Evolutionary conservation across 2,113 vertebrate genomes (phyloP).

Genomic region (Poeciliopsis prolifica): DNA sequence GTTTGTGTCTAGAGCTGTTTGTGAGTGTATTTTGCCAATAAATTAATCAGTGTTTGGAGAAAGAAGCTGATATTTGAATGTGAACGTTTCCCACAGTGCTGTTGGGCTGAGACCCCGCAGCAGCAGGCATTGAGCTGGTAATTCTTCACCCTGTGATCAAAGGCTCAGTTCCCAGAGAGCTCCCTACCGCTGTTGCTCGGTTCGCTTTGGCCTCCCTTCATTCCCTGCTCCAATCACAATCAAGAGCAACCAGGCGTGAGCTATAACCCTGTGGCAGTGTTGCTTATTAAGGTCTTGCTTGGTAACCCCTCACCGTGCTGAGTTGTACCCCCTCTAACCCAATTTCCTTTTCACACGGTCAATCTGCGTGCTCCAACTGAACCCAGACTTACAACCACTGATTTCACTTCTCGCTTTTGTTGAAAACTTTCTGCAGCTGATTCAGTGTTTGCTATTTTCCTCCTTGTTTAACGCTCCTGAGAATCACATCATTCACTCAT

Average conservation of each 20-base stretch:
- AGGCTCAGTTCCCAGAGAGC: constrained; percentile 53
- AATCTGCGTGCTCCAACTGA: constrained; percentile 23
- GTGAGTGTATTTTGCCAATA: constrained; percentile 22
- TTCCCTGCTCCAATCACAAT: constrained; percentile 43
- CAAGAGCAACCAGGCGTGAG: constrained; percentile 51
- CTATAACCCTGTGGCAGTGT: constrained; percentile 47
- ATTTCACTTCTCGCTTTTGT: constrained; percentile 5
- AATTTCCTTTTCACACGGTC: constrained; percentile 26
- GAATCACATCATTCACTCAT: constrained; percentile 22
- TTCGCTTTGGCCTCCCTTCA: constrained; percentile 23
- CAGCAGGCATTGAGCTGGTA: constrained; percentile 68
- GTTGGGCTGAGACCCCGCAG: constrained; percentile 49
- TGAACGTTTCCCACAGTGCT: constrained; percentile 53
- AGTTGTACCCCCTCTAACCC: constrained; percentile 37
- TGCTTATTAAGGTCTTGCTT: constrained; percentile 61
- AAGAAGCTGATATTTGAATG: constrained; percentile 43
- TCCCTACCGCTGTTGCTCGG: constrained; percentile 19
- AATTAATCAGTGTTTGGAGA: constrained; percentile 30
- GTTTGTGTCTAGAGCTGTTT: constrained; percentile 10
- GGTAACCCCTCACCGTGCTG: constrained; percentile 22
- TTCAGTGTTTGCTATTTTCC: neutral
- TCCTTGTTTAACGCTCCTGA: constrained; percentile 26
- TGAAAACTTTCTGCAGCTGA: constrained; percentile 5
- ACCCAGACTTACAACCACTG: constrained; percentile 18
- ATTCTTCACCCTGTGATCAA: constrained; percentile 76